Conservation (phyloP, 1,140 invertebrate species). For the Drosophila funebris region DNA sequence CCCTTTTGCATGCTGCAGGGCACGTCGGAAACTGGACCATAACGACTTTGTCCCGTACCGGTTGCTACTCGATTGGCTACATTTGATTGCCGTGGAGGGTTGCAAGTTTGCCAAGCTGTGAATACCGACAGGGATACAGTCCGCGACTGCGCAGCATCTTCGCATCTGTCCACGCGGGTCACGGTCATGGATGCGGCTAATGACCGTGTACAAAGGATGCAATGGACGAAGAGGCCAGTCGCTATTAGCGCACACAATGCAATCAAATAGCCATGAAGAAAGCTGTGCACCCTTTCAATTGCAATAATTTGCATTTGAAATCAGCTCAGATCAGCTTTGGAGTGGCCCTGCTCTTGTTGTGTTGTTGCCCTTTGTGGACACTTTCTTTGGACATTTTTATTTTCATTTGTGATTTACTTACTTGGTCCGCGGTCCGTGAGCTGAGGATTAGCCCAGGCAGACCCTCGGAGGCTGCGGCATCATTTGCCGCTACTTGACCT, state of each 20-base stretch:
- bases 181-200: conserved; percentile 74
- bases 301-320: conserved; percentile 70
- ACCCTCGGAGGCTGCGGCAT: conserved; percentile 56
- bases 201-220: conserved; percentile 61
- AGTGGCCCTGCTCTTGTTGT: conserved; percentile 31
- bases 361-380: conserved; percentile 70
- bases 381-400: conserved; percentile 77
- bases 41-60: conserved; percentile 16
- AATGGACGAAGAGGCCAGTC: conserved; percentile 51
- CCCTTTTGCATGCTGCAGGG: conserved; percentile 25
- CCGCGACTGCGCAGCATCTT: conserved; percentile 24
- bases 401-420: conserved; percentile 81
- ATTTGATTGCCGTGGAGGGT: conserved; percentile 37
- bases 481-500: conserved; percentile 74
- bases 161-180: conserved; percentile 36
- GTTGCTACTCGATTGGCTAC: conserved; percentile 29
- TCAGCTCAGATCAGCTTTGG: conserved; percentile 56
- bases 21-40: conserved; percentile 41
- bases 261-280: conserved; percentile 69
- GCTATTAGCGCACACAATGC: conserved; percentile 70
- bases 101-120: background rate
- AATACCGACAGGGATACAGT: background rate
- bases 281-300: conserved; percentile 18
- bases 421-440: conserved; percentile 66
- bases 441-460: conserved; percentile 30